Evolutionary conservation across 37 sponge, comb jelly and placozoan species (phyloP), one percentile per base, ranked within the genome.

Genomic region (Beroe ovata): DNA sequence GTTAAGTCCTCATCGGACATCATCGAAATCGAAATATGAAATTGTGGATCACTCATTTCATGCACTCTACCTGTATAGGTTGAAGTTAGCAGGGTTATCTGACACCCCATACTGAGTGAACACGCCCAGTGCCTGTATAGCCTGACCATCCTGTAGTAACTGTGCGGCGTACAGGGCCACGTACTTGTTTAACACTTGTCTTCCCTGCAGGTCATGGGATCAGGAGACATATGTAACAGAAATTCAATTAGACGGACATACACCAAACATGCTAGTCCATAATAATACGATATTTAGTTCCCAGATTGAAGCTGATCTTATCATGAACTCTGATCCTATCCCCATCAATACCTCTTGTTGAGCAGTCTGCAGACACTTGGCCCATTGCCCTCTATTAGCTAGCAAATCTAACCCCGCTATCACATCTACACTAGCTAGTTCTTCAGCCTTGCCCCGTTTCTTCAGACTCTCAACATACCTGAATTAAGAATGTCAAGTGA

Each of bases 401-500:
- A 94, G 94, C 94, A 99, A 94, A 89, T 92, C 93, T 58, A 99
- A 92, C 41, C 97, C 99, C 84, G 97, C 93, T n/a, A 92, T 93
- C 25, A 95, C 94, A 88, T 99, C 96, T 63, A 95, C 96, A 88
- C 88, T 72, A 16, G 91, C 92, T 92, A 99, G 92, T 93, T 97
- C 95, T 25, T 95, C 95, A 25, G 97, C 89, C 60, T 90, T 94
- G 47, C 95, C 94, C 54, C 91, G 71, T 42, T 93, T 84, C 89
- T 91, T 95, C 71, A 97, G 90, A 60, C 92, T 94, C n/a, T 94
- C 92, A 22, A 93, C 91, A 71, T 94, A 97, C 62, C 32, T 72
- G 40, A n/a, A n/a, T n/a, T n/a, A n/a, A n/a, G n/a, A n/a, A n/a
- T n/a, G n/a, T n/a, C n/a, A n/a, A n/a, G n/a, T n/a, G n/a, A n/a